These are phyloP conservation scores for Aethes cnicana DNA, from an alignment of 2,888 invertebrate species.

Conservation along the genomic window DNA sequence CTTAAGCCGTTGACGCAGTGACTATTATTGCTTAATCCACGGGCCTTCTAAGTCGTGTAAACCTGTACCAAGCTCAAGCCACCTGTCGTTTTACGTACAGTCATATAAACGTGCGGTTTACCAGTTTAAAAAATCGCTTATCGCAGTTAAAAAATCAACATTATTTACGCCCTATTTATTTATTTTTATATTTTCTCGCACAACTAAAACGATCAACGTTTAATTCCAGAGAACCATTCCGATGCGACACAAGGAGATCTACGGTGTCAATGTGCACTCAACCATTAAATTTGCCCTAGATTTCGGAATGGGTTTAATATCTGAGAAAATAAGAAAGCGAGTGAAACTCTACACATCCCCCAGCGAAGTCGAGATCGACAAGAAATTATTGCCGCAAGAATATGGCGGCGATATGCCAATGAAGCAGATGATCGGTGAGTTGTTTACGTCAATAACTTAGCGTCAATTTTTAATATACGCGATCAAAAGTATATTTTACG, in stretches of 20 bases:
- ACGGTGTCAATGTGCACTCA: conserved; percentile 88
- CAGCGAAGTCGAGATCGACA: conserved; percentile 84
- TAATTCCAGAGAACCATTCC: conserved; percentile 86
- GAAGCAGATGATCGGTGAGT: conserved; percentile 90
- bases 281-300: conserved; percentile 89
- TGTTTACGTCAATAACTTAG: neutral
- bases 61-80: no score
- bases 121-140: no score
- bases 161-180: no score
- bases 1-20: no score
- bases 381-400: conserved; percentile 87
- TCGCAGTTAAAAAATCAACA: no score
- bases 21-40: no score
- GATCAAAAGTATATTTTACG: no score
- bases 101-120: no score
- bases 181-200: no score
- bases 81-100: no score
- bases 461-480: neutral
- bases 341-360: conserved; percentile 85
- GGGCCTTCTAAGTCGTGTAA: no score
- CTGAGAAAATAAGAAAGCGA: conserved; percentile 88
- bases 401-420: conserved; percentile 92
- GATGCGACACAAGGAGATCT: conserved; percentile 90
- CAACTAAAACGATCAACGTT: no score
- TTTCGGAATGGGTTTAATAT: conserved; percentile 89